These are phyloP conservation scores for Telenomus remus DNA, from an alignment of 1,140 invertebrate genomes.

Conservation along the genomic window DNA sequence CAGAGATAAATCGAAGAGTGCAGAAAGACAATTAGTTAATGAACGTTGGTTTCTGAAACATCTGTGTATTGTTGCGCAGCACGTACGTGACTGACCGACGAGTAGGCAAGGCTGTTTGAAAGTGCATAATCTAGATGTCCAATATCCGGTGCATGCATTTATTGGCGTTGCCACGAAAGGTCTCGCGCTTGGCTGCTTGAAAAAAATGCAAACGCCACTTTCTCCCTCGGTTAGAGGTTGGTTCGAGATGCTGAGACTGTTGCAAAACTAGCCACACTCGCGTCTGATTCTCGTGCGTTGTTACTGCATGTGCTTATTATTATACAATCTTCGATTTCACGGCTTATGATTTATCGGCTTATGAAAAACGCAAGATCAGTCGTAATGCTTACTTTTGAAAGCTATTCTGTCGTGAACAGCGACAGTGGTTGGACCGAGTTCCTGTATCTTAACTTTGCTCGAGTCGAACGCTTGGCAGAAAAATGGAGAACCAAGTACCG, in stretches of 20 bases:
- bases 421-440: constrained; percentile 85
- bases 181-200: constrained; percentile 18
- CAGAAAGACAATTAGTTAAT: no score
- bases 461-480: constrained; percentile 96
- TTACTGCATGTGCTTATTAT: no score
- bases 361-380: background rate
- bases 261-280: background rate
- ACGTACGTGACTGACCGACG: constrained; percentile 49
- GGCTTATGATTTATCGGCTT: background rate
- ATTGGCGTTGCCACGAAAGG: constrained; percentile 63
- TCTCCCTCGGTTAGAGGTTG: constrained; percentile 48
- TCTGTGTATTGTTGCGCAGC: constrained; percentile 39
- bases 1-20: no score
- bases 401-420: constrained; percentile 89
- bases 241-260: constrained; percentile 10
- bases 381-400: constrained; percentile 82
- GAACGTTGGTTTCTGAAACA: constrained; percentile 23
- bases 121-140: constrained; percentile 62
- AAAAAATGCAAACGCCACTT: constrained; percentile 61
- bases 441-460: constrained; percentile 83
- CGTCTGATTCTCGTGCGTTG: no score
- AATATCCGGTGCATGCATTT: constrained; percentile 62
- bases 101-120: constrained; percentile 66
- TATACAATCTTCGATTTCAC: background rate
- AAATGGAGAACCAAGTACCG: constrained; percentile 96